Conservation (phyloP, 2,797 vertebrate species). For the Rhabdophis nuchalis region DNA sequence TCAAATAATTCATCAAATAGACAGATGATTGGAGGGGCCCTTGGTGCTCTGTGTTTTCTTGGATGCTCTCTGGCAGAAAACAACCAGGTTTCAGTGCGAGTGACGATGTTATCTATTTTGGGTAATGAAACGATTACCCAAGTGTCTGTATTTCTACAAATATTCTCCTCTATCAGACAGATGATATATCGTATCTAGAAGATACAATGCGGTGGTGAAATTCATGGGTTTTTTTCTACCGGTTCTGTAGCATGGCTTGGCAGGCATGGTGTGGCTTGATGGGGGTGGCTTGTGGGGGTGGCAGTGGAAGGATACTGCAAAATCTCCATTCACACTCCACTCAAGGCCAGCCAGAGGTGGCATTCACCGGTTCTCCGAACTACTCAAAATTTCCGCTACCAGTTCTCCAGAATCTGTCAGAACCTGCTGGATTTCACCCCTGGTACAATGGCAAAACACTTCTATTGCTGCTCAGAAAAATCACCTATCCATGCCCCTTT, state of each 20-base stretch:
- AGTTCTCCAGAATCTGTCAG: too few species aligned
- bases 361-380: too few species aligned
- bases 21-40: neutral
- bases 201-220: neutral
- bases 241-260: too few species aligned
- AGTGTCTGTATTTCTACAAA: neutral
- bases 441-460: neutral
- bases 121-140: neutral
- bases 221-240: too few species aligned
- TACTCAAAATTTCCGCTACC: too few species aligned
- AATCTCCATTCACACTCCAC: too few species aligned
- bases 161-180: neutral
- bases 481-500: neutral
- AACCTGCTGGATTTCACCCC: too few species aligned
- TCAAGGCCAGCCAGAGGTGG: too few species aligned
- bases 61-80: neutral
- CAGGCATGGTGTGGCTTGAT: too few species aligned
- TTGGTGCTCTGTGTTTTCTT: neutral
- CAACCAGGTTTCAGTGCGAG: neutral
- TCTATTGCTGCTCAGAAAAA: neutral
- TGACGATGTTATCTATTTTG: neutral
- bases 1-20: neutral
- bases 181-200: neutral
- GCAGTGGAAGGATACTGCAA: too few species aligned
- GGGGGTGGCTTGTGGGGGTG: too few species aligned